Conservation (phyloP, 1,140 invertebrate species). For the Drosophila elegans region DNA sequence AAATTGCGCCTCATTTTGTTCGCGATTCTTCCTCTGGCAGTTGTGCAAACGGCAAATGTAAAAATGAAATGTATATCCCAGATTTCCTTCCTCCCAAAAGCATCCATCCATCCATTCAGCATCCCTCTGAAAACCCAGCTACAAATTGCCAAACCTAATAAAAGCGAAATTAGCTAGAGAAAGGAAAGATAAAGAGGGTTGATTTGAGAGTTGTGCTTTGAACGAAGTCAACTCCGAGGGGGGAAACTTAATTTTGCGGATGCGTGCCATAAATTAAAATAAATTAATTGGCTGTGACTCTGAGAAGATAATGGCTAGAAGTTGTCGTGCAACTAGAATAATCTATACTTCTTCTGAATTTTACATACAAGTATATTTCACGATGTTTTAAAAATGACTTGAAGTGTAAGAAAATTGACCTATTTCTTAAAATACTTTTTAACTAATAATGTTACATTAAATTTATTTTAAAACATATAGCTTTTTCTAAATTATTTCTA, state of each 20-base stretch:
- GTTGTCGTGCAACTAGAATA: background rate
- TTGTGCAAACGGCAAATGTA: slow-evolving; percentile 72
- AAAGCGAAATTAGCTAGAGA: slow-evolving; percentile 72
- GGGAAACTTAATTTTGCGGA: slow-evolving; percentile 27
- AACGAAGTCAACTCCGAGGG: slow-evolving; percentile 1
- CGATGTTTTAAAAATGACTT: no score
- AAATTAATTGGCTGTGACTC: slow-evolving; percentile 39
- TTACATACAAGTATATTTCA: background rate
- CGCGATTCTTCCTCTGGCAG: slow-evolving; percentile 76
- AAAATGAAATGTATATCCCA: slow-evolving; percentile 49
- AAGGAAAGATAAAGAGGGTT: slow-evolving; percentile 24
- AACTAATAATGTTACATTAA: no score
- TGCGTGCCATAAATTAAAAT: slow-evolving; percentile 41
- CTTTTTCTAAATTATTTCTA: no score
- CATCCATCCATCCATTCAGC: slow-evolving; percentile 13
- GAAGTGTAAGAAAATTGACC: no score
- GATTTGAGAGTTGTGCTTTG: slow-evolving; percentile 12
- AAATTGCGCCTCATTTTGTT: slow-evolving; percentile 79
- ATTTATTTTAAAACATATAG: no score
- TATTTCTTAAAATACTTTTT: no score
- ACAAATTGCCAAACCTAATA: slow-evolving; percentile 76
- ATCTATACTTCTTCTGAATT: background rate
- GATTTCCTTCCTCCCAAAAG: slow-evolving; percentile 25
- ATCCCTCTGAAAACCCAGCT: slow-evolving; percentile 16
- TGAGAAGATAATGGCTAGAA: background rate